Conservation (phyloP, 2,888 invertebrate genomes). For the Nomada fabriciana region DNA sequence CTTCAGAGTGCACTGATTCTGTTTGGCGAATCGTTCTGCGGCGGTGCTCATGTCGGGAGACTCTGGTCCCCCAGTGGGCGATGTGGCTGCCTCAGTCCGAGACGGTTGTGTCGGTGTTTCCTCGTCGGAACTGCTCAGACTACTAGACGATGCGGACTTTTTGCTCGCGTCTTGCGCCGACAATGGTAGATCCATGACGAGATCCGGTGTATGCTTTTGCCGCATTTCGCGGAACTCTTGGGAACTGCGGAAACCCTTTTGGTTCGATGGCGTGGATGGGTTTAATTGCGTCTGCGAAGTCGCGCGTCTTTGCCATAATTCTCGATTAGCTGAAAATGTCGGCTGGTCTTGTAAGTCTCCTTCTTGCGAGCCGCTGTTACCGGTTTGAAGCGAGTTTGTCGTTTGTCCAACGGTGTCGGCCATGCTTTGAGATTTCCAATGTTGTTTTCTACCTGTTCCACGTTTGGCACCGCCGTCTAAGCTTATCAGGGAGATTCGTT, state of each 20-base stretch:
- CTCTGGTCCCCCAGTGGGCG: slow-evolving; percentile 84
- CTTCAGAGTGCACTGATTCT: slow-evolving; percentile 91
- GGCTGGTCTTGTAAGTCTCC: slow-evolving; percentile 73
- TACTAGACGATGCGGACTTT: slow-evolving; percentile 80
- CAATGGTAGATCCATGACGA: slow-evolving; percentile 93
- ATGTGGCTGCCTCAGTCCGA: slow-evolving; percentile 81
- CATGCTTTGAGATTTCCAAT: slow-evolving; percentile 85
- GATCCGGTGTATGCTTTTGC: slow-evolving; percentile 90
- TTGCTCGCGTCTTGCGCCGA: slow-evolving; percentile 79
- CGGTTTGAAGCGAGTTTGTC: slow-evolving; percentile 59
- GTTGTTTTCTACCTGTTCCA: slow-evolving; percentile 75
- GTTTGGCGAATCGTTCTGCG: slow-evolving; percentile 91
- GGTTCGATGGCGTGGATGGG: slow-evolving; percentile 76
- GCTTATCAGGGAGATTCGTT: slow-evolving; percentile 54
- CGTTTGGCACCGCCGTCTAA: slow-evolving; percentile 62
- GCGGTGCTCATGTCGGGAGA: slow-evolving; percentile 90
- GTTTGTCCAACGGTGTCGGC: slow-evolving; percentile 78
- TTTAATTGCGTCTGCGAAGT: slow-evolving; percentile 85
- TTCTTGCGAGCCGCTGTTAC: slow-evolving; percentile 37
- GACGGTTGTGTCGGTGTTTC: slow-evolving; percentile 80
- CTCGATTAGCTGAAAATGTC: slow-evolving; percentile 86
- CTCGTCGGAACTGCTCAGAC: slow-evolving; percentile 82
- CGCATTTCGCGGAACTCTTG: slow-evolving; percentile 84
- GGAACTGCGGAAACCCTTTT: slow-evolving; percentile 83
- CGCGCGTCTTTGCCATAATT: slow-evolving; percentile 88